Conservation (phyloP, 2,797 vertebrate species). For the Pantherophis alleghaniensis region DNA sequence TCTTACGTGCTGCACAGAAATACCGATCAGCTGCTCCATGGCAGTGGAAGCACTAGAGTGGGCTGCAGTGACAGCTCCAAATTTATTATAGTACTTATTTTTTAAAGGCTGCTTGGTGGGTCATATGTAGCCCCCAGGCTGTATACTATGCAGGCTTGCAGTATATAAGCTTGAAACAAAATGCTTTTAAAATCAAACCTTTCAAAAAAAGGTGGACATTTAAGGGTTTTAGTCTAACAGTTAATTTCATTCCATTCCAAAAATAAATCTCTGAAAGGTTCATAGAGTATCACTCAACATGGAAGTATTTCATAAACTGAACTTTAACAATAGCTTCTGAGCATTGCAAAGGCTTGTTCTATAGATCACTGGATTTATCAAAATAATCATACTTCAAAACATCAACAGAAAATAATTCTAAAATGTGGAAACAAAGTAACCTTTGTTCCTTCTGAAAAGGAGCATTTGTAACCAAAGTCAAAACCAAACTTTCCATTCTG, state of each 20-base stretch:
- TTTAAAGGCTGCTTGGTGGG: neutral
- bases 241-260: neutral
- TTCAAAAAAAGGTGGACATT: neutral
- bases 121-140: neutral
- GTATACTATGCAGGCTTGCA: neutral
- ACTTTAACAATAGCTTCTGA: neutral
- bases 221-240: neutral
- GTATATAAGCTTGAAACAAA: neutral
- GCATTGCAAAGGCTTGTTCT: neutral
- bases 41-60: neutral
- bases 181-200: neutral
- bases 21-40: neutral
- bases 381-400: neutral
- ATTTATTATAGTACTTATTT: neutral
- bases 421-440: neutral
- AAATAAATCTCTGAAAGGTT: neutral
- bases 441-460: neutral
- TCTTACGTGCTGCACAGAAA: neutral
- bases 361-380: neutral
- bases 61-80: neutral
- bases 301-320: neutral
- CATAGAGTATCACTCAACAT: neutral
- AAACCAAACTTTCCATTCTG: neutral
- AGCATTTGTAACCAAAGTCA: neutral
- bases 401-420: conserved; percentile 9